Evolutionary conservation across 2,797 vertebrate genomes (phyloP).

Genomic region (Anas bernieri): DNA sequence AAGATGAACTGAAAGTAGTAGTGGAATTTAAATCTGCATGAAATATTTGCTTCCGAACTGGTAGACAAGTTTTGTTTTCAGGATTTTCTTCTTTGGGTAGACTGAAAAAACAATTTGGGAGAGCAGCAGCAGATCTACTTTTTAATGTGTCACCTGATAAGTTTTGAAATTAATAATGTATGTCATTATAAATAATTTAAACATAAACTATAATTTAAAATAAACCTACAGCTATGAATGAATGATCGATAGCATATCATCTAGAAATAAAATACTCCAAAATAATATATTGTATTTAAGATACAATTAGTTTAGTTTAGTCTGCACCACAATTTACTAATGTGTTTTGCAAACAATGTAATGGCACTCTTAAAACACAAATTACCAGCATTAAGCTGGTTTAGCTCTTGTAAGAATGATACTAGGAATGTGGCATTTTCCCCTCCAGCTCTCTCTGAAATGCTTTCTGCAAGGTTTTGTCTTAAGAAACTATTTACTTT

Average conservation of each 20-base stretch:
- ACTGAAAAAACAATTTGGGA: background rate
- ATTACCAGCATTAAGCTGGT: slow-evolving; percentile 32
- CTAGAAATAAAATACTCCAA: background rate
- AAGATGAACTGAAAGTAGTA: background rate
- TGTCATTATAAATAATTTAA: slow-evolving; percentile 27
- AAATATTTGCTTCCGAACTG: background rate
- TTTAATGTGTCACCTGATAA: background rate
- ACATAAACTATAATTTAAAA: background rate
- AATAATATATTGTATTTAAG: background rate
- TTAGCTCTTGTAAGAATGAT: background rate
- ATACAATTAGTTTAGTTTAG: background rate
- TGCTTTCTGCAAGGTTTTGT: background rate
- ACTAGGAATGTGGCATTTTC: background rate
- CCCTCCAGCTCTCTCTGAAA: background rate
- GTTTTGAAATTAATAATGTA: slow-evolving; percentile 25
- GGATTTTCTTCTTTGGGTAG: background rate
- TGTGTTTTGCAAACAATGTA: background rate
- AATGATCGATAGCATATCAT: background rate
- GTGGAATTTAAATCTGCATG: background rate
- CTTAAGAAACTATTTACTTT: background rate
- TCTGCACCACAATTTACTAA: background rate
- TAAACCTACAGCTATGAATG: background rate
- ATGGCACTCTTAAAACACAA: slow-evolving; percentile 9
- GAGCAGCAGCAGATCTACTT: background rate
- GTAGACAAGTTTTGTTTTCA: background rate